A percentile compares a stretch with the other conserved stretches of the same genome.
These are phyloP conservation scores for Apodemia hepburni DNA, from an alignment of 2,888 invertebrate species.

Conservation along the genomic window DNA sequence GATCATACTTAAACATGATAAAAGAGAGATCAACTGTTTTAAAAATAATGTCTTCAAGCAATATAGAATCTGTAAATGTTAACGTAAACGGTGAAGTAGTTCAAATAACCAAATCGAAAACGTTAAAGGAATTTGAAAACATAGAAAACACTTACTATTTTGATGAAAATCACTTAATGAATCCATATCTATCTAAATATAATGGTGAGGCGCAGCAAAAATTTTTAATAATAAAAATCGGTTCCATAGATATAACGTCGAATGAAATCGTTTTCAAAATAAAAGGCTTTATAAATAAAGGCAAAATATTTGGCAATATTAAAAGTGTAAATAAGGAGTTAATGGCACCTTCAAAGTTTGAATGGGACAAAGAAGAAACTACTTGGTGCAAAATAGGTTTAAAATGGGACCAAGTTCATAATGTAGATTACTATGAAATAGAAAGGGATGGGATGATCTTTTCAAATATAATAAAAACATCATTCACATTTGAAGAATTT, in stretches of 20 bases:
- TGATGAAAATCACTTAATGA: conserved; percentile 47
- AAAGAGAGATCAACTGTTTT: conserved; percentile 52
- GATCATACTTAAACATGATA: conserved; percentile 50
- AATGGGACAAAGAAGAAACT: conserved; percentile 38
- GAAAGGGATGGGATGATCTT: conserved; percentile 55
- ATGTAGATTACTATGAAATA: conserved; percentile 54
- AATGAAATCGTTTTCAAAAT: conserved; percentile 56
- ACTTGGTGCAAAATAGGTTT: conserved; percentile 46
- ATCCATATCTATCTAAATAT: conserved; percentile 49
- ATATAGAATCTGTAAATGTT: conserved; percentile 46
- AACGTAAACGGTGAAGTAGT: conserved; percentile 47
- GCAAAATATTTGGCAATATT: conserved; percentile 42
- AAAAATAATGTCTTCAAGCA: conserved; percentile 51
- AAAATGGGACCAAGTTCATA: conserved; percentile 44
- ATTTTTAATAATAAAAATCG: conserved; percentile 55
- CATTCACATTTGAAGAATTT: conserved; percentile 48
- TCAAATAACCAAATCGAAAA: conserved; percentile 42
- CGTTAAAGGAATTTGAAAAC: conserved; percentile 46
- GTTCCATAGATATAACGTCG: conserved; percentile 46
- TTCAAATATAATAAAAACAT: conserved; percentile 45
- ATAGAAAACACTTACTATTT: conserved; percentile 51
- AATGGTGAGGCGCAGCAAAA: conserved; percentile 39
- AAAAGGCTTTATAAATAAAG: conserved; percentile 43
- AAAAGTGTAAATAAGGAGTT: conserved; percentile 35
- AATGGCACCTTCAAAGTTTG: conserved; percentile 41